Evolutionary conservation across 1,140 invertebrate species (phyloP).

Genomic region (Phocides pigmalion): DNA sequence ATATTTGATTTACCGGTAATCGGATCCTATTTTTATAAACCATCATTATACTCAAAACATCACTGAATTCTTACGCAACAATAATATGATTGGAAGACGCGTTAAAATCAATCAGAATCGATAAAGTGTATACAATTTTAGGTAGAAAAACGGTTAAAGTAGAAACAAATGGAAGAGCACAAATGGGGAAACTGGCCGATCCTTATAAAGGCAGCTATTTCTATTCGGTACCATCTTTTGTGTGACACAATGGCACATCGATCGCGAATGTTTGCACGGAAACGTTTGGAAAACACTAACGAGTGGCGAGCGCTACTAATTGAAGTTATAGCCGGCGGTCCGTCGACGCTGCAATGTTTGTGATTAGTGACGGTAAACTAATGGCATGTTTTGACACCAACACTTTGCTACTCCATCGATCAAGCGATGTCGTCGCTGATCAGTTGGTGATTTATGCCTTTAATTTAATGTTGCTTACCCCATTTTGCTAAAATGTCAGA

Average conservation of each 20-base stretch:
- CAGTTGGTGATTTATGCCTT: slow-evolving; percentile 60
- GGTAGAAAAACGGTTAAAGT: slow-evolving; percentile 17
- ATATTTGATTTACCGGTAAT: slow-evolving; percentile 22
- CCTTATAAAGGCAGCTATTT: slow-evolving; percentile 65
- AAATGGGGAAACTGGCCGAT: slow-evolving; percentile 59
- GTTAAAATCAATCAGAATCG: background rate
- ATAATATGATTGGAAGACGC: no score
- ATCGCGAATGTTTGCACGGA: slow-evolving; percentile 59
- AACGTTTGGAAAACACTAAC: slow-evolving; percentile 63
- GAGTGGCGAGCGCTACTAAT: slow-evolving; percentile 56
- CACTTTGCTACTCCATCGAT: slow-evolving; percentile 57
- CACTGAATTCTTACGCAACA: no score
- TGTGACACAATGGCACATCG: slow-evolving; percentile 71
- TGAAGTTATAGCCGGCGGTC: slow-evolving; percentile 59
- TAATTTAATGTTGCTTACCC: slow-evolving; percentile 45
- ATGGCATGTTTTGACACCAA: slow-evolving; percentile 49
- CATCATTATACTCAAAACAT: no score
- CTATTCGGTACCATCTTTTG: slow-evolving; percentile 68
- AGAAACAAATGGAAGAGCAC: slow-evolving; percentile 16
- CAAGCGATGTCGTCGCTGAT: slow-evolving; percentile 53
- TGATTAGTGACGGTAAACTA: slow-evolving; percentile 53
- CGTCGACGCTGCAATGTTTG: slow-evolving; percentile 41
- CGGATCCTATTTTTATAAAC: background rate
- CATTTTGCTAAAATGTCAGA: slow-evolving; percentile 35
- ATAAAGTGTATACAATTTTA: background rate